These are phyloP conservation scores for Penaeus monodon DNA, from an alignment of 2,888 invertebrate genomes.

Conservation along the genomic window DNA sequence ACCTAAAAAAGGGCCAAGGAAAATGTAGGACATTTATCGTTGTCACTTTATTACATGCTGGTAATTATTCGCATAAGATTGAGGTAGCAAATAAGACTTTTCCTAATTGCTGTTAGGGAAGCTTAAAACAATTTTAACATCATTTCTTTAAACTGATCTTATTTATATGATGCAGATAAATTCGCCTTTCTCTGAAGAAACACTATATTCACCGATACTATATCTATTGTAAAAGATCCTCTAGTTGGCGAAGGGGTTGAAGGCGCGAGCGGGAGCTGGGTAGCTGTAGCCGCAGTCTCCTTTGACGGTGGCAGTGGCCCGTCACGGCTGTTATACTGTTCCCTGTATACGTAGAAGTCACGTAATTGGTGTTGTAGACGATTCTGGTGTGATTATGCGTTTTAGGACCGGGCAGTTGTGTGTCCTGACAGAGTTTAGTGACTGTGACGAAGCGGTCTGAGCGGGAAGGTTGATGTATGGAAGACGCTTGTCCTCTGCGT, in stretches of 20 bases:
- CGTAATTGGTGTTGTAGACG: constrained; percentile 55
- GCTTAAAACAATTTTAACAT: too few relatives aligned
- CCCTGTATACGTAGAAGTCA: constrained; percentile 60
- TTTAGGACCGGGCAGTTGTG: constrained; percentile 38
- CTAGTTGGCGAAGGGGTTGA: constrained; percentile 34
- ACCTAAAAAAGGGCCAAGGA: too few relatives aligned
- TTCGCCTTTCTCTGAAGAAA: too few relatives aligned
- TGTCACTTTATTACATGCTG: too few relatives aligned
- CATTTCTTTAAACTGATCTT: too few relatives aligned
- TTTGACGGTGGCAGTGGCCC: constrained; percentile 32
- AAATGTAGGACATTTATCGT: too few relatives aligned
- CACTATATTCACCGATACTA: too few relatives aligned
- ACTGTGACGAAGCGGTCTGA: constrained; percentile 38
- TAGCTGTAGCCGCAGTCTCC: constrained; percentile 50
- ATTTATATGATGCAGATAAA: too few relatives aligned
- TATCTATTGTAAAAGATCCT: background rate
- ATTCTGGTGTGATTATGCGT: constrained; percentile 39
- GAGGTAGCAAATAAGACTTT: background rate
- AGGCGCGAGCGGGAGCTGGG: constrained; percentile 13
- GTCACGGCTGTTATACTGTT: constrained; percentile 44
- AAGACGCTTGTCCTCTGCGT: constrained; percentile 29
- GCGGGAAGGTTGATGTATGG: constrained; percentile 45
- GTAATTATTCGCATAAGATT: too few relatives aligned
- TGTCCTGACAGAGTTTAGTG: constrained; percentile 27
- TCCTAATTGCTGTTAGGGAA: too few relatives aligned